A percentile compares a stretch with the other conserved stretches of the same genome.
Conservation (phyloP, 2,797 vertebrate species). For the Centropyge bicolor region DNA sequence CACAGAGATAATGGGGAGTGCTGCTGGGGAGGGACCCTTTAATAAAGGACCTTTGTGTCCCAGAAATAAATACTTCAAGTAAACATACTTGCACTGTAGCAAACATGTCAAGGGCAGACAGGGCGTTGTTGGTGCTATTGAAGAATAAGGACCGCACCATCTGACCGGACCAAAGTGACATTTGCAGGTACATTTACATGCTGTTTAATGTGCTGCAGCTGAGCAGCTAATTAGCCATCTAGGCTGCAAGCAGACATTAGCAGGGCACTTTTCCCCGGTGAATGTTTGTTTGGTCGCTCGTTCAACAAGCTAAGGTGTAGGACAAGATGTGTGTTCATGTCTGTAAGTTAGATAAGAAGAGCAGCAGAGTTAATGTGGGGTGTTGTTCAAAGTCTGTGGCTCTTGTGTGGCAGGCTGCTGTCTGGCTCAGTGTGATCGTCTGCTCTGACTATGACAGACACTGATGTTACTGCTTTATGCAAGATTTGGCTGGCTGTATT, state of each 20-base stretch:
- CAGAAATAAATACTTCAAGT: constrained; percentile 10
- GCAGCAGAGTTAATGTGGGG: too few species aligned
- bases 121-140: not conserved
- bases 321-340: not conserved
- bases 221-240: not conserved
- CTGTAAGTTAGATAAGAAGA: too few species aligned
- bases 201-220: not conserved
- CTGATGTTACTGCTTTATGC: too few species aligned
- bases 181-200: too few species aligned
- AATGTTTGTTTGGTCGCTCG: not conserved
- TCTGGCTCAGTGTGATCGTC: too few species aligned
- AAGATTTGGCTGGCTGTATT: not conserved
- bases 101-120: not conserved
- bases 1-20: constrained; percentile 5
- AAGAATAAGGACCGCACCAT: not conserved
- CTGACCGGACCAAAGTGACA: not conserved
- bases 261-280: not conserved
- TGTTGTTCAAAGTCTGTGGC: too few species aligned
- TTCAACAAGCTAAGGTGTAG: not conserved
- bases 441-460: too few species aligned
- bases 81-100: not conserved
- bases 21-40: constrained; percentile 4
- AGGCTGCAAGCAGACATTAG: not conserved
- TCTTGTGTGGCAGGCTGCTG: too few species aligned
- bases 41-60: not conserved